Base-by-base conservation (phyloP, 2,888 invertebrate genomes). In the Phaonia tiefii region DNA sequence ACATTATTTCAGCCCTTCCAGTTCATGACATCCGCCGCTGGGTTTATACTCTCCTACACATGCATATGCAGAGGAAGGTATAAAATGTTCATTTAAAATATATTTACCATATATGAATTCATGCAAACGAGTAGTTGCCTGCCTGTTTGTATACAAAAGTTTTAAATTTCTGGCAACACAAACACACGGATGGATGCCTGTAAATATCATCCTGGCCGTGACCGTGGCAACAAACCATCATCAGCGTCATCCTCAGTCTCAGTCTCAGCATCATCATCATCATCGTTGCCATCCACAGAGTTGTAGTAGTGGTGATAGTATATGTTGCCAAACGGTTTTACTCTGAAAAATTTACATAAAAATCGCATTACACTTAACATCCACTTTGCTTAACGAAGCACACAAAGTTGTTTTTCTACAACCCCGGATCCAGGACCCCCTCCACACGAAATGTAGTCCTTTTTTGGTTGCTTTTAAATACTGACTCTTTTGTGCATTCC, bases 351-450 rank as follows among this genome's bases (percentile, higher is more conserved):
- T 90, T 90, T 89, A 90, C 89, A 89, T 89, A 89, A 89, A 89
- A 89, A 89, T 89, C 89, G 89, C 89, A 89, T 89, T 89, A 89
- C 89, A 90, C 89, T 90, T 89, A 89, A 90, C 89, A 89, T 89
- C 90, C 89, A 89, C 89, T 89, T 89, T 89, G 89, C 88, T 89
- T 90, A 89, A 90, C 90, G 90, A 89, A 89, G 89, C 89, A 86
- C 84, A 84, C 82, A 84, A 83, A 84, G 79, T 83, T 83, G 70
- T 83, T 83, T 76, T 75, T 74, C 77, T 54, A 56, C n/a, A n/a
- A n/a, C n/a, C n/a, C n/a, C n/a, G 60, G 54, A 31, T 31, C 8
- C 31, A 31, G 3, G 31, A 3, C 31, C 31, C 8, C 31, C 8
- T 8, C 31, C 31, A 31, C 31, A 31, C 8, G 8, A 31, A 63